A percentile compares a stretch with the other conserved stretches of the same genome.
These are phyloP conservation scores for Centropus unirufus DNA, from an alignment of 2,113 vertebrate species.

Conservation along the genomic window DNA sequence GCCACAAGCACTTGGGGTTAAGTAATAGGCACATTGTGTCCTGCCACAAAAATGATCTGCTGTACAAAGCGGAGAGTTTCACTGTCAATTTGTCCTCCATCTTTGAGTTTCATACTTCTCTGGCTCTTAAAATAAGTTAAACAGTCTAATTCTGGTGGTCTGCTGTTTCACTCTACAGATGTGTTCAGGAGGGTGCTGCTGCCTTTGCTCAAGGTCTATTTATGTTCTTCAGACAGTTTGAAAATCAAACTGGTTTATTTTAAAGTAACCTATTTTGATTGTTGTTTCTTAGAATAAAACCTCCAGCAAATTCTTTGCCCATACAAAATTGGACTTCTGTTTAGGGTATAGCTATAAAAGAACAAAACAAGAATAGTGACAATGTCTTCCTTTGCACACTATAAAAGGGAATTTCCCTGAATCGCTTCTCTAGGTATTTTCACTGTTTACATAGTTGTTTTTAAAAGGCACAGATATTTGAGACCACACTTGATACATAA, in stretches of 20 bases:
- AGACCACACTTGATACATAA: neutral
- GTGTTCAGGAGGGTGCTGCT: neutral
- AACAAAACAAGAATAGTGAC: neutral
- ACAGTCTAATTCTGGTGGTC: neutral
- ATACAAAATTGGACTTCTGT: neutral
- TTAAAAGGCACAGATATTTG: neutral
- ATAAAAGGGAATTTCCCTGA: neutral
- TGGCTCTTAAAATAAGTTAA: neutral
- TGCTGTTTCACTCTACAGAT: neutral
- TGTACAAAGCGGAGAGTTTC: neutral
- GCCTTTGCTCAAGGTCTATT: neutral
- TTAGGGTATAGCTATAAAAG: neutral
- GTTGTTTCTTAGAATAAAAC: neutral
- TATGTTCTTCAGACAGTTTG: neutral
- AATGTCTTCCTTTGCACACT: neutral
- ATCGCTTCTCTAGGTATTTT: neutral
- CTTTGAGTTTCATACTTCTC: neutral
- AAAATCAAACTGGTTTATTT: neutral
- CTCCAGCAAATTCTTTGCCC: neutral
- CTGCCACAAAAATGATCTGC: neutral
- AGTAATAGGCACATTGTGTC: neutral
- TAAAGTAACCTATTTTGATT: neutral
- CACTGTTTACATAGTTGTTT: neutral
- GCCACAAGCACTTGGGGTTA: neutral
- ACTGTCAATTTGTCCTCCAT: neutral